Percentiles rank a stretch among this genome's conserved stretches.
Conservation (phyloP, 2,797 vertebrate species). For the Poeciliopsis infans region DNA sequence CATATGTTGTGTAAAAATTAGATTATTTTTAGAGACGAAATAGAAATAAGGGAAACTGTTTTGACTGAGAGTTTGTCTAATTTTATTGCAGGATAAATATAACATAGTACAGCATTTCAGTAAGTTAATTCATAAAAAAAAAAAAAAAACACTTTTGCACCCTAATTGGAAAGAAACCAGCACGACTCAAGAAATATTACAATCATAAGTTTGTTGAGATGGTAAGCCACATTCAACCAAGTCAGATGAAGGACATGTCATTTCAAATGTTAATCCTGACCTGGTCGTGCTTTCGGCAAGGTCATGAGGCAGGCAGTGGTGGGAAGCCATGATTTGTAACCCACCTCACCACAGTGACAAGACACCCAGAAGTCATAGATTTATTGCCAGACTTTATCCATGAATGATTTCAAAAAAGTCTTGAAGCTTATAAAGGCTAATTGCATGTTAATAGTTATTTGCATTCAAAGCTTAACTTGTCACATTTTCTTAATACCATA, state of each 20-base stretch:
- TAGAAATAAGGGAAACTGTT: neutral
- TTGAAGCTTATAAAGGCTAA: neutral
- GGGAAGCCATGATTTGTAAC: conserved; percentile 34
- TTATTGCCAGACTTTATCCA: conserved; percentile 7
- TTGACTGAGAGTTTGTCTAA: neutral
- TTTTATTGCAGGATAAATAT: neutral
- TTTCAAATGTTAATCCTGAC: conserved; percentile 42
- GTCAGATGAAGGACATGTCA: conserved; percentile 45
- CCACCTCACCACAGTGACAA: conserved; percentile 29
- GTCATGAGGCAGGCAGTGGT: conserved; percentile 29
- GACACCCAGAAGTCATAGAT: conserved; percentile 34
- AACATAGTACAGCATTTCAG: neutral
- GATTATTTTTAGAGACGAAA: neutral
- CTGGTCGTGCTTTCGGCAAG: conserved; percentile 41
- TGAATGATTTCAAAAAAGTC: neutral
- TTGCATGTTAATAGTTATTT: neutral
- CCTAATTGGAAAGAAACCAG: conserved; percentile 6
- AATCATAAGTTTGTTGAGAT: neutral
- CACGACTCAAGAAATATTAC: conserved; percentile 7
- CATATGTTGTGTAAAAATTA: neutral
- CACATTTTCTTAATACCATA: neutral
- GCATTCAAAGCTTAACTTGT: neutral
- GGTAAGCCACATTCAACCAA: conserved; percentile 21
- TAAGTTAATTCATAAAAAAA: neutral
- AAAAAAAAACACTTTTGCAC: neutral